Percentiles rank a stretch among this genome's conserved stretches.
These are phyloP conservation scores for Glaucopsyche alexis DNA, from an alignment of 2,888 invertebrate genomes.

Conservation along the genomic window DNA sequence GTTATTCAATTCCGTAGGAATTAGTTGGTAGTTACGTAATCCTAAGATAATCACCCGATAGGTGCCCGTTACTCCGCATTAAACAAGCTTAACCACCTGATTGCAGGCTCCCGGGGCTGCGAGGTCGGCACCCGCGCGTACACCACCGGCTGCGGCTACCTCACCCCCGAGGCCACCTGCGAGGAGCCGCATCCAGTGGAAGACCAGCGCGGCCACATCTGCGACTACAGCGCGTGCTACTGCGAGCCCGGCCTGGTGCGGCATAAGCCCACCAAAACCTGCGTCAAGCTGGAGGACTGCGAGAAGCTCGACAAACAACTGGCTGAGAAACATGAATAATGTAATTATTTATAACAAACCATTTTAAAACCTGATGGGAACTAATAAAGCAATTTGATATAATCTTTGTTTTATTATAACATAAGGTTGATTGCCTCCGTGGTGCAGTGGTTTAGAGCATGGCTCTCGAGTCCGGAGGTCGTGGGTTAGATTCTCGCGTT, in stretches of 20 bases:
- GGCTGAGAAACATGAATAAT: too few species aligned
- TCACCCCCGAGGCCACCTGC: conserved; percentile 55
- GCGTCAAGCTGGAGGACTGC: conserved; percentile 53
- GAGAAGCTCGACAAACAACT: not conserved
- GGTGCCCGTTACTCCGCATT: too few species aligned
- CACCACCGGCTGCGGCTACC: conserved; percentile 46
- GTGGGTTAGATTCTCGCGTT: too few species aligned
- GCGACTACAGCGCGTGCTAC: conserved; percentile 55
- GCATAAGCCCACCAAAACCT: conserved; percentile 47
- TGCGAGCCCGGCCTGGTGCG: conserved; percentile 55
- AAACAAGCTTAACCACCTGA: not conserved
- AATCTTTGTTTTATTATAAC: not conserved
- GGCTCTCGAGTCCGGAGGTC: too few species aligned
- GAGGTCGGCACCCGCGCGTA: conserved; percentile 45
- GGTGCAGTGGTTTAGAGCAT: too few species aligned
- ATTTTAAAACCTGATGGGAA: too few species aligned
- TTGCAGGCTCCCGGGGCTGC: conserved; percentile 42
- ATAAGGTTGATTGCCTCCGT: too few species aligned
- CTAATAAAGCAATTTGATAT: not conserved
- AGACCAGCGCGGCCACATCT: conserved; percentile 37
- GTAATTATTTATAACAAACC: too few species aligned
- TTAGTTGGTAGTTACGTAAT: too few species aligned
- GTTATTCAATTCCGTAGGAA: too few species aligned
- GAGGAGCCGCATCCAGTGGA: conserved; percentile 49
- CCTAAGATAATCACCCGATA: too few species aligned